Conservation (phyloP, 2,888 invertebrate species). For the Parnassius mnemosyne region DNA sequence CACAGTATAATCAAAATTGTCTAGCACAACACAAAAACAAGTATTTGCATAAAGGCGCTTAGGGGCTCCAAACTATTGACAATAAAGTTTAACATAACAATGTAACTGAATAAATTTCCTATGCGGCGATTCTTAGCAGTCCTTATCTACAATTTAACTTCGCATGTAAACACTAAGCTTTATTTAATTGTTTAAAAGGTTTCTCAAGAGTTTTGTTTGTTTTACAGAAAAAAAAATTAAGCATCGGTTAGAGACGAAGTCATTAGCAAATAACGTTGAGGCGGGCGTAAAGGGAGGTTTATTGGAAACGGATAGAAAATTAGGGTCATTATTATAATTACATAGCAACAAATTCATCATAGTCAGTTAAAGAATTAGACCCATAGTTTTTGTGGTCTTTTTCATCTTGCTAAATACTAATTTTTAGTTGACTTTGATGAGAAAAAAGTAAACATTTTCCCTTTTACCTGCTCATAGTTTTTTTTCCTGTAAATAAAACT, state of each 20-base stretch:
- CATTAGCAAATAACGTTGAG: conserved; percentile 64
- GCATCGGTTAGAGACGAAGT: conserved; percentile 36
- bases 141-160: not conserved
- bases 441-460: conserved; percentile 5
- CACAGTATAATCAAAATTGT: too few species aligned
- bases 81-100: conserved; percentile 57
- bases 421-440: conserved; percentile 13
- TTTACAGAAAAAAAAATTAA: conserved; percentile 37
- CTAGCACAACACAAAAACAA: too few species aligned
- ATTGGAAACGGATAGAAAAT: conserved; percentile 62
- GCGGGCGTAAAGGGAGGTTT: conserved; percentile 58
- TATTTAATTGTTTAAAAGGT: conserved; percentile 2
- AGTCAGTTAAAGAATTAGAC: conserved; percentile 48
- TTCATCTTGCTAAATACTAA: conserved; percentile 22
- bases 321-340: conserved; percentile 75
- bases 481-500: not conserved
- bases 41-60: not conserved
- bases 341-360: conserved; percentile 57
- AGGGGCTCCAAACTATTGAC: conserved; percentile 36
- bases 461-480: not conserved
- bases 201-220: conserved; percentile 36
- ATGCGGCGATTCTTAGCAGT: conserved; percentile 8
- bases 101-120: conserved; percentile 28
- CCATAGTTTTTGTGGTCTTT: conserved; percentile 36
- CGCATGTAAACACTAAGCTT: not conserved